phyloP scores from a whole-genome alignment of 2,888 invertebrate genomes.

The Lithosia quadra region DNA sequence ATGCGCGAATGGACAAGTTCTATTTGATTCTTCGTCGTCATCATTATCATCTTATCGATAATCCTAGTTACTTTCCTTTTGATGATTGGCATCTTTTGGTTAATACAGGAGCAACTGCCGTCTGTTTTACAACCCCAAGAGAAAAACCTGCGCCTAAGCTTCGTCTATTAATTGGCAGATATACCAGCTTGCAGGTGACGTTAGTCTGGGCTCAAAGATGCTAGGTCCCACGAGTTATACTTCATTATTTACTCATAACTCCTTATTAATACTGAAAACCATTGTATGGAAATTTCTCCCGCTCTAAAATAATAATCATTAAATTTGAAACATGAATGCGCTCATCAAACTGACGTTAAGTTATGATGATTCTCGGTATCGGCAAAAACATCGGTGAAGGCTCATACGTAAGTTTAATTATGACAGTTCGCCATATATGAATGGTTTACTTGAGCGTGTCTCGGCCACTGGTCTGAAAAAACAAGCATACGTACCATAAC shows the following conservation, averaged over 20 bases:
- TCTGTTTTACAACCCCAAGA: not conserved
- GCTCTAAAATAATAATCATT: constrained; percentile 57
- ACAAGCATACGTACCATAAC: constrained; percentile 67
- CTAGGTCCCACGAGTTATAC: not conserved
- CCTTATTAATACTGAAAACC: constrained; percentile 43
- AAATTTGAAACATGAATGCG: constrained; percentile 59
- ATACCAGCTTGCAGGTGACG: not conserved
- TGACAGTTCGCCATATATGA: constrained; percentile 85
- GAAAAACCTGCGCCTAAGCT: not conserved
- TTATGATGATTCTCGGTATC: constrained; percentile 79
- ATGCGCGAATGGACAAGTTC: too few species aligned
- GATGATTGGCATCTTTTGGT: too few species aligned
- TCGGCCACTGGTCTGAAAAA: constrained; percentile 63
- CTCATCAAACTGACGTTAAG: constrained; percentile 75
- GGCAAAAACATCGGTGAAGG: constrained; percentile 74
- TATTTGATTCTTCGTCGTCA: too few species aligned
- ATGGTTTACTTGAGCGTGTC: constrained; percentile 73
- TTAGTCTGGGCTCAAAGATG: not conserved
- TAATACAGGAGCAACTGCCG: not conserved
- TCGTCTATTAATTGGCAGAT: not conserved
- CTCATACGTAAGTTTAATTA: constrained; percentile 85
- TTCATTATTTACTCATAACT: constrained; percentile 5
- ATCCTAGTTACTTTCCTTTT: too few species aligned
- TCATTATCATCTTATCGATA: too few species aligned
- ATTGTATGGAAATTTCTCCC: constrained; percentile 57